A percentile compares a stretch with the other conserved stretches of the same genome.
Evolutionary conservation across 1,140 invertebrate species (phyloP).

Genomic region (Cherax destructor): DNA sequence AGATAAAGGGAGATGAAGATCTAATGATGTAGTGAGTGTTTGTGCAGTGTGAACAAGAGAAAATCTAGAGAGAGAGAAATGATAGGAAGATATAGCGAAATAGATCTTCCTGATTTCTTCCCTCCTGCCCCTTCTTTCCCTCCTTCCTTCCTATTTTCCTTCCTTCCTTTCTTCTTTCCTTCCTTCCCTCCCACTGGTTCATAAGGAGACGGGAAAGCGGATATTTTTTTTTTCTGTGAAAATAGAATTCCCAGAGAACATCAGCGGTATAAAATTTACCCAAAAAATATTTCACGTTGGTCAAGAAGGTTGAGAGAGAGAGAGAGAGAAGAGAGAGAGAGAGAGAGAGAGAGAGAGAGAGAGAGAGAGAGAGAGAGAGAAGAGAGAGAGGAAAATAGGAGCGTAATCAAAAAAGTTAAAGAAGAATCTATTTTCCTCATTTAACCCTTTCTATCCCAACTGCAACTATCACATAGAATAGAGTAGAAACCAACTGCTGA

Average conservation of each 20-base stretch:
- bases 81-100: too few species aligned
- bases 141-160: background rate
- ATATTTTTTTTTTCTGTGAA: constrained; percentile 41
- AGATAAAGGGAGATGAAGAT: too few species aligned
- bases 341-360: background rate
- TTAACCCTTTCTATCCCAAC: too few species aligned
- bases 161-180: background rate
- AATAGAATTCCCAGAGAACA: constrained; percentile 42
- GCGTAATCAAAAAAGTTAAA: background rate
- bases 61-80: too few species aligned
- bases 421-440: too few species aligned
- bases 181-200: background rate
- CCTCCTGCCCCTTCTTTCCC: background rate
- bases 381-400: background rate
- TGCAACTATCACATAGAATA: too few species aligned
- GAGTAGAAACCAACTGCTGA: too few species aligned
- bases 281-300: constrained; percentile 39
- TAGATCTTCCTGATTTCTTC: too few species aligned
- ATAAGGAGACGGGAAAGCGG: constrained; percentile 43
- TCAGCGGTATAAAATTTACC: constrained; percentile 43
- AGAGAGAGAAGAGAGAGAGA: background rate
- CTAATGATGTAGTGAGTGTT: too few species aligned
- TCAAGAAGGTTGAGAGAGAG: constrained; percentile 1
- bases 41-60: too few species aligned
- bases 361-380: background rate